phyloP scores from a whole-genome alignment of 1,140 invertebrate genomes.

The Panagrolaimus sp. region DNA sequence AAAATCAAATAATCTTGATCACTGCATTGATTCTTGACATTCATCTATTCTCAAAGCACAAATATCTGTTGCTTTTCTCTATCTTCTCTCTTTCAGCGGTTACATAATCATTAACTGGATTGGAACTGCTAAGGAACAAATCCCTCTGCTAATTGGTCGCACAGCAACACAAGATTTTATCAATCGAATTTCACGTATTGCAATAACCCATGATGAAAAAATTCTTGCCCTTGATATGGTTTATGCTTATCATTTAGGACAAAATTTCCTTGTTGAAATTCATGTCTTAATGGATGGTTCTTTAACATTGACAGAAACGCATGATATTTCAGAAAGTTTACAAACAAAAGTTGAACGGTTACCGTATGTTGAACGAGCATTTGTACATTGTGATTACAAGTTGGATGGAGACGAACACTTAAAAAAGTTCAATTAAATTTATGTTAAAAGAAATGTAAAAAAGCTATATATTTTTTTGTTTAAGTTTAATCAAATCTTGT shows the following conservation, averaged over 20 bases:
- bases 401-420: constrained; percentile 10
- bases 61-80: too few relatives aligned
- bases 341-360: constrained; percentile 5
- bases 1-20: too few relatives aligned
- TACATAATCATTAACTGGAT: background rate
- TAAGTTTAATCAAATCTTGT: too few relatives aligned
- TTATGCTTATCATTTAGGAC: constrained; percentile 9
- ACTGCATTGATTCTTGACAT: too few relatives aligned
- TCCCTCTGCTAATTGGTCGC: background rate
- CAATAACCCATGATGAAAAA: background rate
- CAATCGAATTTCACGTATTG: constrained; percentile 7
- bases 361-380: background rate
- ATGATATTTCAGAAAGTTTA: constrained; percentile 4
- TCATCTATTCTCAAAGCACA: too few relatives aligned
- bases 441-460: too few relatives aligned
- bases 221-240: constrained; percentile 1
- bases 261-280: constrained; percentile 14
- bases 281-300: background rate
- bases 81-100: background rate
- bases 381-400: constrained; percentile 2
- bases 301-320: background rate
- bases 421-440: constrained; percentile 5
- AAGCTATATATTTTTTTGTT: too few relatives aligned
- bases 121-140: background rate
- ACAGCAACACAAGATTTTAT: background rate